A percentile compares a stretch with the other conserved stretches of the same genome.
Evolutionary conservation across 2,113 vertebrate genomes (phyloP).

Genomic region (Petrocephalus zakoni): DNA sequence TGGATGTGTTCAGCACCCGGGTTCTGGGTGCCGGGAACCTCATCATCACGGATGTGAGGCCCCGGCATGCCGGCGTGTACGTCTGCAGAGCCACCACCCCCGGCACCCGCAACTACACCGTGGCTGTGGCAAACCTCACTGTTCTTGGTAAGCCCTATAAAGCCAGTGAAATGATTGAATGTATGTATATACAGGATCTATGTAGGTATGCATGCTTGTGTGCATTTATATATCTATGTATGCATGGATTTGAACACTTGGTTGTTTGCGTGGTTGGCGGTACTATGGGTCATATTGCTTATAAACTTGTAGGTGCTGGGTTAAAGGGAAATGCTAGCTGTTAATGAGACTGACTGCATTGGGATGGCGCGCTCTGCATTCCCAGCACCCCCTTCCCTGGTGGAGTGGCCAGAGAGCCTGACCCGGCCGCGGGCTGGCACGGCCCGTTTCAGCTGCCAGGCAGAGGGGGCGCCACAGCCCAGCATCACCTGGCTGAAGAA

Average conservation of each 20-base stretch:
- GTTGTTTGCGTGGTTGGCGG: not conserved
- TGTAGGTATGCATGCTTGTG: not conserved
- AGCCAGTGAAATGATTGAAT: not conserved
- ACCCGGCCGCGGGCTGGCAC: slow-evolving; percentile 92
- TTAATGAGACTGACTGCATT: not conserved
- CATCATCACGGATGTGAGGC: slow-evolving; percentile 72
- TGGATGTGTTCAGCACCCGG: slow-evolving; percentile 88
- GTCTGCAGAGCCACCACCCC: slow-evolving; percentile 86
- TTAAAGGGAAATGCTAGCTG: not conserved
- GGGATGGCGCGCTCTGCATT: not conserved
- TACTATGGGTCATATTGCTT: not conserved
- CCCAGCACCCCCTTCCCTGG: slow-evolving; percentile 81
- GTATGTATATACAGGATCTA: not conserved
- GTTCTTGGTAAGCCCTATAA: slow-evolving; percentile 69
- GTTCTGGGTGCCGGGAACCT: slow-evolving; percentile 92
- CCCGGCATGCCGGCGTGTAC: slow-evolving; percentile 82
- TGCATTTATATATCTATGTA: too few species aligned
- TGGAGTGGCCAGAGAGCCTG: slow-evolving; percentile 89
- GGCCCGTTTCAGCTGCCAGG: slow-evolving; percentile 89
- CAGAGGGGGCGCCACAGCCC: slow-evolving; percentile 80
- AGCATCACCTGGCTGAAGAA: slow-evolving; percentile 93
- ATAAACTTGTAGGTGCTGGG: not conserved
- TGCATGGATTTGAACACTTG: too few species aligned
- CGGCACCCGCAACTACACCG: slow-evolving; percentile 87
- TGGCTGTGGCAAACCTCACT: slow-evolving; percentile 76